These are phyloP conservation scores for Clarias batrachus DNA, from an alignment of 2,113 vertebrate genomes.

Conservation along the genomic window DNA sequence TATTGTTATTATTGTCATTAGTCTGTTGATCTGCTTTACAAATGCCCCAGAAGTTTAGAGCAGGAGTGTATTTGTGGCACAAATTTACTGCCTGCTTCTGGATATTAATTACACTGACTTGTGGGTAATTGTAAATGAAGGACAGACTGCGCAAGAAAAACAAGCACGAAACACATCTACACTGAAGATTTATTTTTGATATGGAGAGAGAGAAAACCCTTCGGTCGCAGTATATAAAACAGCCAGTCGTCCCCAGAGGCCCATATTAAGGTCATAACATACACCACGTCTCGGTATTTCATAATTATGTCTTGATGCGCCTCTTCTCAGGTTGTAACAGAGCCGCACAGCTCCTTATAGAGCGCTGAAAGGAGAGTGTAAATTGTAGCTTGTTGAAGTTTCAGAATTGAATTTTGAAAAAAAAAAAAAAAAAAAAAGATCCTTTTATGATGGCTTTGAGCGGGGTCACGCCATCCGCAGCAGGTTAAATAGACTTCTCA, in stretches of 20 bases:
- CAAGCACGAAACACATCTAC: neutral
- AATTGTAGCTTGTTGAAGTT: slow-evolving; percentile 80
- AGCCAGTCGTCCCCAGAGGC: neutral
- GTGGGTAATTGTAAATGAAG: slow-evolving; percentile 29
- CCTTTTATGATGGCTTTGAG: slow-evolving; percentile 76
- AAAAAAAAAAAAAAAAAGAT: slow-evolving; percentile 60
- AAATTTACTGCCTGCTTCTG: slow-evolving; percentile 28
- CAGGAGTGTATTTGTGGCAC: slow-evolving; percentile 51
- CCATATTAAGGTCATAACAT: slow-evolving; percentile 30
- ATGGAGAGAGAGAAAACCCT: neutral
- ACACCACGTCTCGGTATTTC: slow-evolving; percentile 9
- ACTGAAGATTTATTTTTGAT: neutral
- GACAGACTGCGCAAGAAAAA: neutral
- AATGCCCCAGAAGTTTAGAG: slow-evolving; percentile 71
- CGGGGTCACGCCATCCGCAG: slow-evolving; percentile 75
- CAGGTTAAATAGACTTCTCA: slow-evolving; percentile 80
- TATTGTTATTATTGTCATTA: slow-evolving; percentile 79
- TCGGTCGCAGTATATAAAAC: slow-evolving; percentile 7
- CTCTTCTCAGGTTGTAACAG: slow-evolving; percentile 58
- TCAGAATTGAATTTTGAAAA: slow-evolving; percentile 76
- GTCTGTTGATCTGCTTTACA: slow-evolving; percentile 68
- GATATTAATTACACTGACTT: slow-evolving; percentile 34
- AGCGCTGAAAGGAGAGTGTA: slow-evolving; percentile 64
- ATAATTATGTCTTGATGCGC: slow-evolving; percentile 32
- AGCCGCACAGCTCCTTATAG: slow-evolving; percentile 61